Percentiles rank a stretch among this genome's conserved stretches.
phyloP scores from a whole-genome alignment of 2,797 vertebrate genomes.

The Centroberyx gerrardi region DNA sequence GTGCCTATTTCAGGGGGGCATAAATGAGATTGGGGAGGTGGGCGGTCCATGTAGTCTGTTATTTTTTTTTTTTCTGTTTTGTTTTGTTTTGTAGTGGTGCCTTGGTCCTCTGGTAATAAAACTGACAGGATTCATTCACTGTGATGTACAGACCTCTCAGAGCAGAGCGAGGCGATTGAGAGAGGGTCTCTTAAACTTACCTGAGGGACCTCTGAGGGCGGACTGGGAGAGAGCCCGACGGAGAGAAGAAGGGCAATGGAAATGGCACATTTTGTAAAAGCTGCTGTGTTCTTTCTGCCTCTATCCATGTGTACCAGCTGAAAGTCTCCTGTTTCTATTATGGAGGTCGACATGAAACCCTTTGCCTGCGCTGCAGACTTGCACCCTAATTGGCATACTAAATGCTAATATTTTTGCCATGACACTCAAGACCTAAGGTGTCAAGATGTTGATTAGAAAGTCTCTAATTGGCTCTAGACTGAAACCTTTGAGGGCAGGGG shows the following conservation, averaged over 20 bases:
- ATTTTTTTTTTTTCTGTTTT: slow-evolving; percentile 63
- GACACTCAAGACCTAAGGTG: slow-evolving; percentile 75
- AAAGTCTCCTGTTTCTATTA: slow-evolving; percentile 62
- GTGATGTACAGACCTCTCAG: slow-evolving; percentile 85
- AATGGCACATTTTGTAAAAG: slow-evolving; percentile 66
- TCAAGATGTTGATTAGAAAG: slow-evolving; percentile 80
- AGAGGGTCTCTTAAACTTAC: slow-evolving; percentile 82
- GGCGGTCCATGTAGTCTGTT: slow-evolving; percentile 53
- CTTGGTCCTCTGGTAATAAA: slow-evolving; percentile 84
- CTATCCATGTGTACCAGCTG: slow-evolving; percentile 40
- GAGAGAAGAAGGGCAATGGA: slow-evolving; percentile 66
- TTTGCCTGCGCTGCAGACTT: slow-evolving; percentile 57
- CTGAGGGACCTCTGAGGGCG: slow-evolving; percentile 75
- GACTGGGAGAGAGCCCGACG: slow-evolving; percentile 48
- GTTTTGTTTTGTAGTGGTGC: slow-evolving; percentile 72
- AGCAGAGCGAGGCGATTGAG: slow-evolving; percentile 77
- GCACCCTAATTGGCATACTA: slow-evolving; percentile 77
- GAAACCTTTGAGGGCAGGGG: slow-evolving; percentile 68
- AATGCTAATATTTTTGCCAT: slow-evolving; percentile 80
- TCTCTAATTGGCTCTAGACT: slow-evolving; percentile 76
- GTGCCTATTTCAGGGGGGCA: slow-evolving; percentile 61
- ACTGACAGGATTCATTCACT: slow-evolving; percentile 84
- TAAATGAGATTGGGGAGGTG: slow-evolving; percentile 69
- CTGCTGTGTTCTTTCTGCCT: slow-evolving; percentile 33
- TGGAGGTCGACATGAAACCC: slow-evolving; percentile 56